Evolutionary conservation across 37 sponge, comb jelly and placozoan genomes (phyloP), one percentile per base, ranked within the genome.

Genomic region (Cladorhizidae sp.): DNA sequence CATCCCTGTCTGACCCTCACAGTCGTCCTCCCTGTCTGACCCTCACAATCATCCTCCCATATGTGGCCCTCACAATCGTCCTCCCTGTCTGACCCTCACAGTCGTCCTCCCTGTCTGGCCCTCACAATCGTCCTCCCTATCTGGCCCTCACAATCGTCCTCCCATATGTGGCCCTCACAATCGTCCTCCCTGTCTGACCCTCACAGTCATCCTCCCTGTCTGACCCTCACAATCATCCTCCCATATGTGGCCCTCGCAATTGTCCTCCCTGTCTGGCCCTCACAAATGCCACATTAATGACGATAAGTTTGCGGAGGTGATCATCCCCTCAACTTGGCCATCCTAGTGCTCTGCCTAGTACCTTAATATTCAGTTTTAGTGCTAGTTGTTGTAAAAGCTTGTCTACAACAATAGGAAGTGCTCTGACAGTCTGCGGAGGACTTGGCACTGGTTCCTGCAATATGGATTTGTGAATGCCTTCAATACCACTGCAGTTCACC

Each of bases 81-180:
- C 77, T 76, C 77, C 33, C 77, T 36, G 63, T 59, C 64, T 40
- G 40, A 35, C 77, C 25, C 64, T 59, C 77, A 36, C 77, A 58
- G 63, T 59, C 77, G 57, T 67, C 26, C 67, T 78, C 78, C 40
- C 67, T 78, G 45, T 81, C 64, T 57, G 41, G 15, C 72, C 72
- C 63, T 56, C 49, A 32, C 80, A 69, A 70, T 68, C 71, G 64
- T 51, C 35, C 73, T 56, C 35, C 23, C 72, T 70, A 49, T 59
- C 36, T 50, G 50, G 9, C 36, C 15, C 54, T 52, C 54, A 18
- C 54, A 18, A 11, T 52, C 54, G 39, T 41, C 36, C 72, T 37
- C 76, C 26, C 76, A 29, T n/a, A n/a, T n/a, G n/a, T n/a, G n/a
- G n/a, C 58, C 56, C 76, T 41, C 78, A 59, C 32, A 23, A 14